Evolutionary conservation across 1,140 invertebrate species (phyloP).

Genomic region (Drosophila ogumai): DNA sequence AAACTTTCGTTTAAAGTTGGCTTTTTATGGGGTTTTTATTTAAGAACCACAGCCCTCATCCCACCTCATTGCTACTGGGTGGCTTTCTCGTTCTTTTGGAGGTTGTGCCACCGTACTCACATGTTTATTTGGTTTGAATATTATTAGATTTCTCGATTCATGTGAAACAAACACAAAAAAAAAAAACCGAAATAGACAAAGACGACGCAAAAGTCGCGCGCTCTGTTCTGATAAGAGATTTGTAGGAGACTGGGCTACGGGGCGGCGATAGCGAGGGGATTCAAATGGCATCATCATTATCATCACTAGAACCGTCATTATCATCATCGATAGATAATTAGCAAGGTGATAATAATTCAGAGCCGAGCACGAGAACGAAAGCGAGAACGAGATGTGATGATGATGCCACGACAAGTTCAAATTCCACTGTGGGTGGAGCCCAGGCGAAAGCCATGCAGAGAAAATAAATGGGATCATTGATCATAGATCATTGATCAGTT

Average conservation of each 20-base stretch:
- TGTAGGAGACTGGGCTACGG: constrained; percentile 19
- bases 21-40: constrained; percentile 19
- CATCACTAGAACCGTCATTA: constrained; percentile 2
- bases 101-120: constrained; percentile 24
- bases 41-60: not conserved
- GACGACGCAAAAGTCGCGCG: constrained; percentile 49
- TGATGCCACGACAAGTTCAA: constrained; percentile 63
- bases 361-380: constrained; percentile 53
- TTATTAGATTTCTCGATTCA: constrained; percentile 58
- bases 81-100: constrained; percentile 11
- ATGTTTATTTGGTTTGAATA: constrained; percentile 64
- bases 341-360: constrained; percentile 69
- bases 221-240: constrained; percentile 58
- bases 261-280: constrained; percentile 23
- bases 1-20: constrained; percentile 23
- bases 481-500: not conserved
- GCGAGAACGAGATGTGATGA: constrained; percentile 39
- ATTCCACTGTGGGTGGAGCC: constrained; percentile 70
- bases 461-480: not conserved
- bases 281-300: constrained; percentile 67
- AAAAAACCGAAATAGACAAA: constrained; percentile 44
- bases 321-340: constrained; percentile 79
- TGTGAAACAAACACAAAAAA: constrained; percentile 33
- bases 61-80: constrained; percentile 6
- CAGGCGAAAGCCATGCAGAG: constrained; percentile 10